Evolutionary conservation across 2,113 vertebrate species (phyloP), one percentile per base, ranked within the genome.

Genomic region (Pagrus major): DNA sequence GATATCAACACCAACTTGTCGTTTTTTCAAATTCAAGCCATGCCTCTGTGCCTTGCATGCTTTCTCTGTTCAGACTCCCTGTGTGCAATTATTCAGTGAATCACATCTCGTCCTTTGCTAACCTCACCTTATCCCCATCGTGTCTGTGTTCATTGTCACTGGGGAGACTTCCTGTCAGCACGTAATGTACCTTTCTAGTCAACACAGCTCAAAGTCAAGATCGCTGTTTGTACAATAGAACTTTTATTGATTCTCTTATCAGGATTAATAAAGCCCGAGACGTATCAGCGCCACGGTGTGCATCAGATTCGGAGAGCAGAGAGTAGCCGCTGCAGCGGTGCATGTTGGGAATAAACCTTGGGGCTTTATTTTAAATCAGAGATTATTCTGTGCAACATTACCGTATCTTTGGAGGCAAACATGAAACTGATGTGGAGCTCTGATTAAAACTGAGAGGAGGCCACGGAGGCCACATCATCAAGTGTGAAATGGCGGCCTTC

Each of bases 161-260:
- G 68, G 77, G 72, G 71, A 42, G 9, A 71, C 51, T 51, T 63
- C 35, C 20, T 52, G 55, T 72, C 58, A 25, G 68, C 51, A 66
- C 76, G 64, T 35, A 25, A 65, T 65, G 52, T 76, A 27, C 80
- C 55, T 72, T 14, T 69, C 31, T 61, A 44, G 51, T 73, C 66
- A 54, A 49, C 42, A 63, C 29, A 35, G 46, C 44, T 67, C 39
- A 60, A 79, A 68, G 54, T 68, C 69, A 51, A 37, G 35, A 78
- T 63, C 3, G 11, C 51, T 51, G 58, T 51, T 65, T 76, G 41
- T 31, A 78, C 67, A 78, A 61, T 49, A 46, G 65, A 77, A 69
- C 67, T 42, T n/a, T 76, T 87, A 91, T 92, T 87, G 76, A 88
- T 80, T 84, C 37, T 68, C 78, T 91, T 92, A 91, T 92, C 91